Evolutionary conservation across 2,113 vertebrate genomes (phyloP).

Genomic region (Erpornis zantholeuca): DNA sequence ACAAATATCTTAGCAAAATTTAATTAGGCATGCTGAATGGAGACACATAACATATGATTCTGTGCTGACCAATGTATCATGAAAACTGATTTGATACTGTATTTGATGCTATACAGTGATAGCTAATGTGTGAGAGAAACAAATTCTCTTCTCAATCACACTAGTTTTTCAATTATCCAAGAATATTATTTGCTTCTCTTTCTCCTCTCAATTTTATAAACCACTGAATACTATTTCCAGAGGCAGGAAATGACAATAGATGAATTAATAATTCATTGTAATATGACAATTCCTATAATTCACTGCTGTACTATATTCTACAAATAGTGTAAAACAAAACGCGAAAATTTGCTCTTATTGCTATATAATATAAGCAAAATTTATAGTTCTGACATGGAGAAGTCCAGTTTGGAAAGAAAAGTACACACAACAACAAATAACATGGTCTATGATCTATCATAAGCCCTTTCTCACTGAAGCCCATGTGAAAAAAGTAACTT

Average conservation of each 20-base stretch:
- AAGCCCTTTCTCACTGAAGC: neutral
- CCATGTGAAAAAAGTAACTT: neutral
- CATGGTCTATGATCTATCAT: neutral
- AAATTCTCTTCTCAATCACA: neutral
- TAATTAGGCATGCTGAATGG: conserved; percentile 13
- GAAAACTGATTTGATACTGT: neutral
- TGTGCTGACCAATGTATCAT: neutral
- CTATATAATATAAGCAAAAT: neutral
- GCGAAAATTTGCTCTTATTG: neutral
- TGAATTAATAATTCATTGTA: neutral
- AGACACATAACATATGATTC: neutral
- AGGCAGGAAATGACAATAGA: neutral
- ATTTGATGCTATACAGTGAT: neutral
- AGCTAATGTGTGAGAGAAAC: neutral
- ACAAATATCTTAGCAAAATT: neutral
- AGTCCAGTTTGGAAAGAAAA: neutral
- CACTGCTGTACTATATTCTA: neutral
- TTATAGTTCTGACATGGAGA: neutral
- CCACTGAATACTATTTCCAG: neutral
- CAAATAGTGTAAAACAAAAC: neutral
- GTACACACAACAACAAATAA: neutral
- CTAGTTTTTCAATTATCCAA: conserved; percentile 5
- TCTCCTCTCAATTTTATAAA: neutral
- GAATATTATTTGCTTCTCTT: neutral
- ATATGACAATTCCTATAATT: neutral